A percentile compares a stretch with the other conserved stretches of the same genome.
These are phyloP conservation scores for zebrafish (Danio rerio) DNA, from an alignment of 2,113 vertebrate genomes.

Conservation along the genomic window GRCz12tu NC_133199.1:4924001-4924500, in stretches of 20 bases:
- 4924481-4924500: no score
- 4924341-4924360: neutral
- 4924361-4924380: no score
- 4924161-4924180: conserved; percentile 48
- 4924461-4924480: no score
- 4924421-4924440: neutral
- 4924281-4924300: conserved; percentile 1
- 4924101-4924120: conserved; percentile 12
- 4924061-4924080: conserved; percentile 22
- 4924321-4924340: neutral
- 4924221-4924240: conserved; percentile 25
- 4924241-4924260: conserved; percentile 35
- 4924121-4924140: neutral
- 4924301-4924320: neutral
- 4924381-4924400: neutral
- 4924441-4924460: no score
- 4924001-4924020: neutral
- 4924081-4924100: conserved; percentile 17
- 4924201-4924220: conserved; percentile 31
- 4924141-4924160: conserved; percentile 15
- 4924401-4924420: neutral
- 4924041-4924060: conserved; percentile 24
- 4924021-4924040: neutral
- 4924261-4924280: conserved; percentile 3
- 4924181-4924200: conserved; percentile 34